phyloP scores from a whole-genome alignment of 2,113 vertebrate genomes.

The Dicrurus megarhynchus region DNA sequence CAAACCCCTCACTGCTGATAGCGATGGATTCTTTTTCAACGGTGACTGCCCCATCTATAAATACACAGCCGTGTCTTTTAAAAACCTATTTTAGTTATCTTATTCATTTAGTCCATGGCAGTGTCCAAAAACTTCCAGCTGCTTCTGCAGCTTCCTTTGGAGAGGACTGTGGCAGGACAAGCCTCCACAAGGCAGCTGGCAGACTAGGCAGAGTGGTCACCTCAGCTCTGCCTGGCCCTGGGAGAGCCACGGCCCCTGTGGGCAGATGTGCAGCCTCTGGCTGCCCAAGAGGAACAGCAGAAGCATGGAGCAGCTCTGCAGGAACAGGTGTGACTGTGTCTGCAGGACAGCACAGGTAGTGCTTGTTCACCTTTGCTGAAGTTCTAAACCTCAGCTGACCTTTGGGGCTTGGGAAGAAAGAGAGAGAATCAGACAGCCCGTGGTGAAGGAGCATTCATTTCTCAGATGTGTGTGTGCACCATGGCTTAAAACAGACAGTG shows the following conservation, averaged over 20 bases:
- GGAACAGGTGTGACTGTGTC: neutral
- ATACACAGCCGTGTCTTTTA: neutral
- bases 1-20: neutral
- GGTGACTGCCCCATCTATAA: rapidly evolving
- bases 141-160: neutral
- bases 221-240: neutral
- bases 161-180: neutral
- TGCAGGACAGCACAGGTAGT: neutral
- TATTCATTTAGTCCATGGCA: neutral
- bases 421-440: rapidly evolving
- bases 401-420: neutral
- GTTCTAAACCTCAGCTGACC: neutral
- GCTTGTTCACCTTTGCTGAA: neutral
- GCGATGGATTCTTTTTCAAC: neutral
- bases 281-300: rapidly evolving
- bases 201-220: neutral
- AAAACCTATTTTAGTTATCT: neutral
- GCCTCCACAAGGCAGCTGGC: neutral
- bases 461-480: neutral
- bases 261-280: rapidly evolving
- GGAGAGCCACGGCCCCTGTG: rapidly evolving
- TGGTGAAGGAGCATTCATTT: too few species aligned
- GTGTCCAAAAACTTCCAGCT: neutral
- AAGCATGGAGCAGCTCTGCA: neutral
- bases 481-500: neutral